Percentiles rank a stretch among this genome's conserved stretches.
These are phyloP conservation scores for Girardinus metallicus DNA, from an alignment of 2,797 vertebrate genomes.

Conservation along the genomic window DNA sequence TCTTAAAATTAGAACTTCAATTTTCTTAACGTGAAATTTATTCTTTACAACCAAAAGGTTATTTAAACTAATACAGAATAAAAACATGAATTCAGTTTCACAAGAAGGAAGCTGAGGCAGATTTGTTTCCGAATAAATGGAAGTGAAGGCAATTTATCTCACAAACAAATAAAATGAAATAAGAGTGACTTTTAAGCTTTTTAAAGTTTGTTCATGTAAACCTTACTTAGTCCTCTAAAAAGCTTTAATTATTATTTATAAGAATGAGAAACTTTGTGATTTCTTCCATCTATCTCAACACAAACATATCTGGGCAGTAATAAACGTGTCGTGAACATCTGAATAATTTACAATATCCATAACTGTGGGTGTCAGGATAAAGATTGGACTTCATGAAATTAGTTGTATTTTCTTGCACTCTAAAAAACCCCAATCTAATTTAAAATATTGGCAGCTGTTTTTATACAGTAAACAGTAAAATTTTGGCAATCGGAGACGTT, in stretches of 20 bases:
- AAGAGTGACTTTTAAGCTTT: background rate
- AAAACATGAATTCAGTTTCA: background rate
- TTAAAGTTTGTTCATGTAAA: background rate
- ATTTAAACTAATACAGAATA: background rate
- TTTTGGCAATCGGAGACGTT: no score
- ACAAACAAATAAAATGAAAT: background rate
- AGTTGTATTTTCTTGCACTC: background rate
- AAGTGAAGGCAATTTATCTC: background rate
- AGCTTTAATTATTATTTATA: slow-evolving; percentile 11
- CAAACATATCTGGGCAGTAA: slow-evolving; percentile 45
- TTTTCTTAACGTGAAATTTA: background rate
- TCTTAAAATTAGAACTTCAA: background rate
- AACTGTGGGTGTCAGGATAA: slow-evolving; percentile 13
- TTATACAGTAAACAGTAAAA: no score
- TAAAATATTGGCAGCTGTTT: no score
- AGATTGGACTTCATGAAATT: background rate
- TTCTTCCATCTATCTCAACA: slow-evolving; percentile 49
- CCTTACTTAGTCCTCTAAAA: background rate
- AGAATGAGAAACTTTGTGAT: slow-evolving; percentile 28
- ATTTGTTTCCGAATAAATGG: background rate
- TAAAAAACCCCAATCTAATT: no score
- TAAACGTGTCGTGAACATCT: slow-evolving; percentile 16
- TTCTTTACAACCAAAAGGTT: background rate
- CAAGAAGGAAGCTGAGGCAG: background rate
- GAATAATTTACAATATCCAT: slow-evolving; percentile 34